Base-by-base conservation (phyloP, 1,140 invertebrate genomes). In the Hetaerina americana region DNA sequence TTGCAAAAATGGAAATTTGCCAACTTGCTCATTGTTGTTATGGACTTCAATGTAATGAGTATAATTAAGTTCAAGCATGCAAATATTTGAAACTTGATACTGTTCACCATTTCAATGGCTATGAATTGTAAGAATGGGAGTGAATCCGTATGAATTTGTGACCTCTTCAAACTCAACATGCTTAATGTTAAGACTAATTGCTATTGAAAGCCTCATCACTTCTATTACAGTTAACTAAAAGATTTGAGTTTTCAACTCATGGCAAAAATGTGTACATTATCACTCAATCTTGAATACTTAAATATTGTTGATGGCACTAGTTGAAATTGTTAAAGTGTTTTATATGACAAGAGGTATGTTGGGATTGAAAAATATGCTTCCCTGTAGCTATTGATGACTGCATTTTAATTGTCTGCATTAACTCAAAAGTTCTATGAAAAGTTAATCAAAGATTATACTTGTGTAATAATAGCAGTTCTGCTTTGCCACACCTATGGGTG, bases 311-410 rank as follows among this genome's bases (percentile, higher is more conserved):
- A 57, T 57, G 40, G 40, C 40, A 57, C 40, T 57, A 57, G 40
- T 57, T 57, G 40, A 57, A 57, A 57, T 57, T 57, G 40, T 57
- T 57, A 57, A 57, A 57, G 40, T 57, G 40, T 57, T 57, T 57
- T 57, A 57, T 57, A 57, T 57, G 40, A n/a, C 22, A n/a, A 57
- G 40, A 57, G 40, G 40, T 57, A 57, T 57, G 40, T 57, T 57
- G 40, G 40, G 40, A 57, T 57, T 57, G 40, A 57, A 57, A 57
- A 57, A 57, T 57, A 57, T 57, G 10, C 40, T 57, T 57, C 40
- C 40, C 40, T 10, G 40, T 57, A 57, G 40, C 40, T 57, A 10
- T 5, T 57, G 22, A 2, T 18, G 40, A 57, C 40, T 57, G 40
- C 40, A 57, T 57, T 57, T 57, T 57, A n/a, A 57, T n/a, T n/a